phyloP scores from a whole-genome alignment of 2,888 invertebrate genomes.

The Drosophila algonquin region DNA sequence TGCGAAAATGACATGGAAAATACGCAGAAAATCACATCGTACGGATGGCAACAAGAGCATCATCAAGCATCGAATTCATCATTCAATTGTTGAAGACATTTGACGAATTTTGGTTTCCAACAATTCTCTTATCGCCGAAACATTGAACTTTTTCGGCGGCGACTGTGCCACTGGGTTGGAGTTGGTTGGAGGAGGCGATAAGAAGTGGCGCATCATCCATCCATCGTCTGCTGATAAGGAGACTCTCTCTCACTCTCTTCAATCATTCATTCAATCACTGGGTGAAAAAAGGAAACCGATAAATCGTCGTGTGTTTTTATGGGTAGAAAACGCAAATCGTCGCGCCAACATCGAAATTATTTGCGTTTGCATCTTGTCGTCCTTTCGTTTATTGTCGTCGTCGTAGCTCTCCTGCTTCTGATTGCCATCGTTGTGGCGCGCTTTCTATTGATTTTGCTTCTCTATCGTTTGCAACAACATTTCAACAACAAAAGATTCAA shows the following conservation, averaged over 20 bases:
- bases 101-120: neutral
- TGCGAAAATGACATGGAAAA: conserved; percentile 80
- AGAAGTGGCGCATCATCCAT: conserved; percentile 31
- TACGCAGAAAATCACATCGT: conserved; percentile 72
- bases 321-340: conserved; percentile 84
- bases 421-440: conserved; percentile 74
- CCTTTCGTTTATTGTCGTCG: conserved; percentile 71
- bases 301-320: conserved; percentile 78
- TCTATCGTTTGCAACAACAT: conserved; percentile 79
- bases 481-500: conserved; percentile 47
- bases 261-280: neutral
- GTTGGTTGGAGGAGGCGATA: conserved; percentile 54
- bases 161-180: neutral
- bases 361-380: conserved; percentile 83
- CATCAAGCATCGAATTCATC: conserved; percentile 5
- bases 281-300: conserved; percentile 13
- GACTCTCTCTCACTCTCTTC: neutral
- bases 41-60: conserved; percentile 53
- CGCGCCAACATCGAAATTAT: conserved; percentile 84
- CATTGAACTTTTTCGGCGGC: conserved; percentile 34
- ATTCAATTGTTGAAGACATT: neutral
- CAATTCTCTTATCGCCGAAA: conserved; percentile 2
- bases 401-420: conserved; percentile 28
- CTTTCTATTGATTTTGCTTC: conserved; percentile 78
- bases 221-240: conserved; percentile 70